phyloP scores from a whole-genome alignment of 2,888 invertebrate genomes.

The Aproaerema taeniolella region DNA sequence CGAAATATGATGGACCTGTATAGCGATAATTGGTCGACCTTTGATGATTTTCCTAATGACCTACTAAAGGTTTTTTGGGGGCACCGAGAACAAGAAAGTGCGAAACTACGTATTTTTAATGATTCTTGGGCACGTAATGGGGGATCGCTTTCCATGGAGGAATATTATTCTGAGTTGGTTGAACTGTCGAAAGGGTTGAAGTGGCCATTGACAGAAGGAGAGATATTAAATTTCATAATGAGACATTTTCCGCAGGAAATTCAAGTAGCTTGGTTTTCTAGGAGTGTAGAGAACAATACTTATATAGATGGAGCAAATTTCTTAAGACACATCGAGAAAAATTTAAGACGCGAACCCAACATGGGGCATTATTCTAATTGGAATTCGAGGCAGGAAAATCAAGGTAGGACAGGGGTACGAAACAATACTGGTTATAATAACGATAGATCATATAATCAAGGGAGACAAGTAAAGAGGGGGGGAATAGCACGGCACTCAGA shows the following conservation, averaged over 20 bases:
- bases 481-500: too few relatives aligned
- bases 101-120: background rate
- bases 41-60: constrained; percentile 1
- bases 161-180: constrained; percentile 1
- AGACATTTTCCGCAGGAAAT: constrained; percentile 5
- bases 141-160: background rate
- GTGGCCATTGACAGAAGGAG: background rate
- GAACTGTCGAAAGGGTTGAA: background rate
- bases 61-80: background rate
- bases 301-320: too few relatives aligned
- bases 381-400: too few relatives aligned
- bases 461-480: too few relatives aligned
- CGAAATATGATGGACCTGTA: constrained; percentile 1
- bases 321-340: too few relatives aligned
- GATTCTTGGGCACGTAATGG: background rate
- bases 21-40: background rate
- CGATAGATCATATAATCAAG: too few relatives aligned
- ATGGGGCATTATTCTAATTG: too few relatives aligned
- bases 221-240: constrained; percentile 1
- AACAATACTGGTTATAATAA: too few relatives aligned
- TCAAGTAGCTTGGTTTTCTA: constrained; percentile 6
- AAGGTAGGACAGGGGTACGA: too few relatives aligned
- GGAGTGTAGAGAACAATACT: too few relatives aligned
- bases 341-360: too few relatives aligned
- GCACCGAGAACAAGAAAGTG: background rate